These are phyloP conservation scores for Aphidius gifuensis DNA, from an alignment of 1,140 invertebrate genomes.

Conservation along the genomic window DNA sequence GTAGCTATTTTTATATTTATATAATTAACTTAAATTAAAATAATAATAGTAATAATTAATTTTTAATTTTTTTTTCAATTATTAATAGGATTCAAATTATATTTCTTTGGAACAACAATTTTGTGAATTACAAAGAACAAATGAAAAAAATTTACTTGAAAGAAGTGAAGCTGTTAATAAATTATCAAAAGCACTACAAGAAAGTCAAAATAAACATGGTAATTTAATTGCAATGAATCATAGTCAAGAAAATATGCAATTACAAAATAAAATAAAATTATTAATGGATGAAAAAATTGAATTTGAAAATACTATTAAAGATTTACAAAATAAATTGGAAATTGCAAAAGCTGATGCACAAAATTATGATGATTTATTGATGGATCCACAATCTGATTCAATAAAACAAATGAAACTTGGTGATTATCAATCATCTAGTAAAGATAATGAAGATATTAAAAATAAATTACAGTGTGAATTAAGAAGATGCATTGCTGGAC, in stretches of 20 bases:
- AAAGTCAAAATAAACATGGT: constrained; percentile 46
- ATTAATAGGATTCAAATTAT: constrained; percentile 36
- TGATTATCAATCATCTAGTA: constrained; percentile 35
- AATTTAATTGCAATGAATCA: constrained; percentile 46
- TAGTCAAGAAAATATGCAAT: constrained; percentile 40
- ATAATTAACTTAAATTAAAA: too few relatives aligned
- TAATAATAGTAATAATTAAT: too few relatives aligned
- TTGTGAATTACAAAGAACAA: constrained; percentile 40
- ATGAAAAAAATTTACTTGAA: constrained; percentile 46
- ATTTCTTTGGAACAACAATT: constrained; percentile 42
- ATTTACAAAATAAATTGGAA: constrained; percentile 45
- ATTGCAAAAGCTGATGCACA: constrained; percentile 37
- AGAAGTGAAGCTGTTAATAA: constrained; percentile 48
- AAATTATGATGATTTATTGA: constrained; percentile 39
- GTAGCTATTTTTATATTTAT: constrained; percentile 25
- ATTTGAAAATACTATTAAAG: constrained; percentile 37
- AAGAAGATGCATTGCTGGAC: constrained; percentile 41
- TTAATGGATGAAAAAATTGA: constrained; percentile 44
- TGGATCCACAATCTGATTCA: constrained; percentile 46
- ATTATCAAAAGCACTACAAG: constrained; percentile 41
- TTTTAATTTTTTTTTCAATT: constrained; percentile 7
- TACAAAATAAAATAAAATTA: constrained; percentile 41
- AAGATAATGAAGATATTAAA: constrained; percentile 36
- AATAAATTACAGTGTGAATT: constrained; percentile 43
- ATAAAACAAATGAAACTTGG: constrained; percentile 47